Evolutionary conservation across 2,113 vertebrate species (phyloP).

Genomic region (Ctenodactylus gundi): DNA sequence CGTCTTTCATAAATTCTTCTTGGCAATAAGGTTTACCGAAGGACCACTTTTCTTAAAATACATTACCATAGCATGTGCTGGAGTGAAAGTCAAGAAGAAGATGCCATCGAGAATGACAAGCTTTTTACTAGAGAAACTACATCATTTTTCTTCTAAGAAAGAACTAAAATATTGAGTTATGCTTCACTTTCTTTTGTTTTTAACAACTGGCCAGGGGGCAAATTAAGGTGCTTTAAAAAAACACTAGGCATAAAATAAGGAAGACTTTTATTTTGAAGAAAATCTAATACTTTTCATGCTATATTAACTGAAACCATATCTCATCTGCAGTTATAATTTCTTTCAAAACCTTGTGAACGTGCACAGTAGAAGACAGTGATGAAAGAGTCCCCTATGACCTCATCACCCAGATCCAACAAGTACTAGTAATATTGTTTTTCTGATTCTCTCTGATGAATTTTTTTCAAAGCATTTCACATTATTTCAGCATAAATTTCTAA

Average conservation of each 20-base stretch:
- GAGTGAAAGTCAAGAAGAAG: background rate
- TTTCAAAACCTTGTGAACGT: conserved; percentile 3
- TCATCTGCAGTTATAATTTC: background rate
- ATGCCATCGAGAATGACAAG: background rate
- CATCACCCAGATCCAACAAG: background rate
- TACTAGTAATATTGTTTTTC: background rate
- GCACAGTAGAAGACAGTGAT: background rate
- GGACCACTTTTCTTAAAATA: background rate
- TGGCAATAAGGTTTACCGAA: background rate
- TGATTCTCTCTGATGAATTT: background rate
- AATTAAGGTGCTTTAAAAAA: background rate
- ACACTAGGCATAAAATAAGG: background rate
- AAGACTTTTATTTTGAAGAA: background rate
- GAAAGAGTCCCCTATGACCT: background rate
- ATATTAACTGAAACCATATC: background rate
- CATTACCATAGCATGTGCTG: background rate
- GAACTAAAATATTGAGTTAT: conserved; percentile 10
- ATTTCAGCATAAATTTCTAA: background rate
- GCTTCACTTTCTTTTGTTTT: background rate
- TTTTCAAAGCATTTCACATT: background rate
- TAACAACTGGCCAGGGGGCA: background rate
- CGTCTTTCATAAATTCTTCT: background rate
- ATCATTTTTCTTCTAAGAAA: background rate
- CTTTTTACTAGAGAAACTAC: background rate
- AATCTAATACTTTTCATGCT: conserved; percentile 1